Conservation (phyloP, 2,113 vertebrate species). For the Raja brachyura region DNA sequence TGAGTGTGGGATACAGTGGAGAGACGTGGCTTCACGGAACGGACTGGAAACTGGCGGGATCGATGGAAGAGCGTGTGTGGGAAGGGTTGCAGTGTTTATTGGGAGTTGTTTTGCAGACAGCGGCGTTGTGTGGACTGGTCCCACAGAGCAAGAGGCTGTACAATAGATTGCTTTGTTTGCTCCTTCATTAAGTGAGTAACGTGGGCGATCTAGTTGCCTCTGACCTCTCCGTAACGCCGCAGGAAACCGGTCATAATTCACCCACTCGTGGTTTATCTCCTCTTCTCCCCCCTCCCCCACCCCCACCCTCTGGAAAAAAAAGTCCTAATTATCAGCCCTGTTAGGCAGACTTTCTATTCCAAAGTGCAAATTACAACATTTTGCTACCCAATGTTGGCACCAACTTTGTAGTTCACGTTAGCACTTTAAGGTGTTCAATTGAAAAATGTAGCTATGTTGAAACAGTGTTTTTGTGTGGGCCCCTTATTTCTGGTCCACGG, state of each 20-base stretch:
- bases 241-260: neutral
- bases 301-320: neutral
- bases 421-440: neutral
- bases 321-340: neutral
- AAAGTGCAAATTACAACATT: neutral
- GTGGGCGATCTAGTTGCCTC: neutral
- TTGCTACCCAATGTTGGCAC: neutral
- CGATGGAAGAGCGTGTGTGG: neutral
- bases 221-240: neutral
- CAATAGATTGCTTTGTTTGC: neutral
- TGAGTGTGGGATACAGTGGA: neutral
- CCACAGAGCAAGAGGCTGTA: neutral
- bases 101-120: neutral
- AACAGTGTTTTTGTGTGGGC: neutral
- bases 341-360: neutral
- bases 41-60: neutral
- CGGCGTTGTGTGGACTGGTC: neutral
- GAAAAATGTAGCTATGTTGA: neutral
- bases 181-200: neutral
- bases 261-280: neutral
- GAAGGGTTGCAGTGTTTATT: neutral
- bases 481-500: too few relatives aligned
- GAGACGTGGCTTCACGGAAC: neutral
- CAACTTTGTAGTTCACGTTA: neutral
- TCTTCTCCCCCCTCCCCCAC: too few relatives aligned